Evolutionary conservation across 1,140 invertebrate species (phyloP), one percentile per base, ranked within the genome.

Genomic region (Wasmannia auropunctata): DNA sequence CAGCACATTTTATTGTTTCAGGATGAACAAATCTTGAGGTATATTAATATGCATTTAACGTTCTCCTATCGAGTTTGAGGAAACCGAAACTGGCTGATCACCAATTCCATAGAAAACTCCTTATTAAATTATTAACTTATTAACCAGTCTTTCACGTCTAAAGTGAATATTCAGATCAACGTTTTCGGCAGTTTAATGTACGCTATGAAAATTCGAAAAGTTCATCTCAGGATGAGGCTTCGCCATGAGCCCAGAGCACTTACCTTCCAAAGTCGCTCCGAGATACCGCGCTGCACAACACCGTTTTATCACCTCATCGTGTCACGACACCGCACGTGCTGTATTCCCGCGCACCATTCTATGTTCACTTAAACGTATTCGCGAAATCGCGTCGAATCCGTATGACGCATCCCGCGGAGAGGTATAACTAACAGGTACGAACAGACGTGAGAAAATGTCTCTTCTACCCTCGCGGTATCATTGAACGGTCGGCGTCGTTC

Each of bases 231-330:
- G n/a, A n/a, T n/a, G n/a, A n/a, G n/a, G 22, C 31, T 37, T 40
- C 16, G 40, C 54, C 31, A 10, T 3, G 0, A 43, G 19, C 51
- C 31, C 16, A 3, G 14, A 0, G 46, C 19, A 34, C 88, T 89
- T 69, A 90, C 88, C 88, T 90, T 86, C 83, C 65, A 89, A 84
- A 90, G 58, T 89, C 88, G 54, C 65, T 84, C 72, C 87, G 58
- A 77, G 56, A 84, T 90, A 77, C 58, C 84, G 76, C 67, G 19
- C 86, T 80, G 37, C 60, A 65, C 85, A 84, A 63, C 75, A 63
- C 79, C 22, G 62, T 43, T 75, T 40, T 88, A 89, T 92, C 91
- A 92, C 87, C 86, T 90, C 92, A 92, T 93, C 85, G 46, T 92
- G 80, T 79, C 84, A 65, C 74, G 49, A 58, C 60, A 79, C 83